These are phyloP conservation scores for Dendrocopos noguchii DNA, from an alignment of 2,113 vertebrate genomes.

Conservation along the genomic window DNA sequence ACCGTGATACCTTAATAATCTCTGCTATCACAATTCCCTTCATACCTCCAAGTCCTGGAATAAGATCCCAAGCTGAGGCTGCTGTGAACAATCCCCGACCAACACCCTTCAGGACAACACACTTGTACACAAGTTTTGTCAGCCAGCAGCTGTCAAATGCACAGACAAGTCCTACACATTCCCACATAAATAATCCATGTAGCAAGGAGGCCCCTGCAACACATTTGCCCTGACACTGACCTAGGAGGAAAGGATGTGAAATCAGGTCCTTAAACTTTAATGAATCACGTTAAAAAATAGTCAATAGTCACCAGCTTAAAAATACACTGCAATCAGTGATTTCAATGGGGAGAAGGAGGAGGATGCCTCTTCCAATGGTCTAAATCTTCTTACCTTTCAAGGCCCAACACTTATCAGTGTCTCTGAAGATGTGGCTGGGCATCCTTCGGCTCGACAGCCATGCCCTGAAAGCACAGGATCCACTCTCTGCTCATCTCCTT, in stretches of 20 bases:
- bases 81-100: neutral
- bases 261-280: slow-evolving; percentile 20
- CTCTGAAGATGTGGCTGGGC: neutral
- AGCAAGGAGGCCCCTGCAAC: neutral
- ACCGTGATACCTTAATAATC: neutral
- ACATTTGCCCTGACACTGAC: neutral
- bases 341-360: neutral
- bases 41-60: neutral
- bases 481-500: neutral
- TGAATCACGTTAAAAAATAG: neutral
- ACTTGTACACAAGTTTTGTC: neutral
- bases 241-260: neutral
- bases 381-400: neutral
- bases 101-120: fast-evolving
- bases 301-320: neutral
- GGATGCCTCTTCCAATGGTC: neutral
- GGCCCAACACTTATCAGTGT: neutral
- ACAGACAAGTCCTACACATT: neutral
- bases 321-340: neutral
- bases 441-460: neutral
- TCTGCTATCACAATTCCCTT: neutral
- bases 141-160: neutral
- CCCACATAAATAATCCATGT: slow-evolving; percentile 19
- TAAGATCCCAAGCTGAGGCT: neutral
- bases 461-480: neutral